Percentiles rank a stretch among this genome's conserved stretches.
These are phyloP conservation scores for Okapia johnstoni DNA, from an alignment of 2,113 vertebrate genomes.

Conservation along the genomic window DNA sequence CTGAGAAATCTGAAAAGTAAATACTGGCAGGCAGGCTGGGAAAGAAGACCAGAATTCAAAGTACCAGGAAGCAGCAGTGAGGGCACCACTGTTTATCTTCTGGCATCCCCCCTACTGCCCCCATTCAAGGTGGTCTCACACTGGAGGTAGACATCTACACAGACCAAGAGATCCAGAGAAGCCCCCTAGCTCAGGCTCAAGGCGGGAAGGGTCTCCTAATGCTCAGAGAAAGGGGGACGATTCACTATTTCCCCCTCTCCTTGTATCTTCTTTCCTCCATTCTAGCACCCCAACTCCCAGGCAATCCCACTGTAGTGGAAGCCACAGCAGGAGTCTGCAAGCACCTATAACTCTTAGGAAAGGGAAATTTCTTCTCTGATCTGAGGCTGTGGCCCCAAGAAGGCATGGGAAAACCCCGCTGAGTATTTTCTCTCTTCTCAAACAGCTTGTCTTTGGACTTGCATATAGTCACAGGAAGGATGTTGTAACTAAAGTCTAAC, in stretches of 20 bases:
- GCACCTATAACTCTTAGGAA: neutral
- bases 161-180: neutral
- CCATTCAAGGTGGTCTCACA: neutral
- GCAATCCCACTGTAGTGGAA: neutral
- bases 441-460: neutral
- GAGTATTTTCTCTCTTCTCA: neutral
- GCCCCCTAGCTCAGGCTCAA: neutral
- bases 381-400: neutral
- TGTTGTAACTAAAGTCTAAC: neutral
- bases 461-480: neutral
- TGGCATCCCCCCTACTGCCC: too few relatives aligned
- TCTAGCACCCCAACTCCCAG: neutral
- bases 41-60: slow-evolving; percentile 5
- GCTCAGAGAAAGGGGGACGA: neutral
- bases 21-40: neutral
- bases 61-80: neutral
- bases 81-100: neutral
- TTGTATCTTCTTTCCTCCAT: neutral
- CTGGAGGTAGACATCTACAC: neutral
- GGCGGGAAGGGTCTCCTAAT: neutral
- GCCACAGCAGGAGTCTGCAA: neutral
- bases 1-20: slow-evolving; percentile 28
- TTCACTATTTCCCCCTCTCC: too few relatives aligned
- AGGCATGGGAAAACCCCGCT: neutral
- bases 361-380: neutral